Evolutionary conservation across 2,797 vertebrate genomes (phyloP).

Genomic region (Todus mexicanus): DNA sequence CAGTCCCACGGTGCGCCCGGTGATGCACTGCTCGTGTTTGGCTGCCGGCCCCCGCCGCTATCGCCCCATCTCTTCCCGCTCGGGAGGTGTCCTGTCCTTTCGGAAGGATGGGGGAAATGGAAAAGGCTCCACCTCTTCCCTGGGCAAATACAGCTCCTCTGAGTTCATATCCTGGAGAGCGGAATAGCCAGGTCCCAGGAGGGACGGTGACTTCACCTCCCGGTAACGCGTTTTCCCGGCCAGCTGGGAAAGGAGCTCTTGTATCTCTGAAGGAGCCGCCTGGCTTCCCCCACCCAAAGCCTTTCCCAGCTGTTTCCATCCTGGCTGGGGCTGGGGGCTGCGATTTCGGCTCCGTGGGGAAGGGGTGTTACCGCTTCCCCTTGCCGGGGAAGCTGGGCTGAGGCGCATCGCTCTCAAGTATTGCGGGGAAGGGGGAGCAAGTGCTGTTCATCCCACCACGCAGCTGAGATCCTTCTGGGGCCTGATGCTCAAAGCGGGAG

Average conservation of each 20-base stretch:
- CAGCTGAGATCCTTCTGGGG: not conserved
- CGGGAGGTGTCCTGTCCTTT: slow-evolving; percentile 63
- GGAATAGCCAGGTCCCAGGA: slow-evolving; percentile 61
- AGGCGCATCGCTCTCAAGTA: not conserved
- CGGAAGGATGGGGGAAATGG: slow-evolving; percentile 72
- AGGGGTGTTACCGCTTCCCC: not conserved
- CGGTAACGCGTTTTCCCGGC: slow-evolving; percentile 42
- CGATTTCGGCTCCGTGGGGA: rapidly evolving
- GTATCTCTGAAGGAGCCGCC: slow-evolving; percentile 34
- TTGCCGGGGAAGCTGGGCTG: not conserved
- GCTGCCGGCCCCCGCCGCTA: not conserved
- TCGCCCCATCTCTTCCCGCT: slow-evolving; percentile 57
- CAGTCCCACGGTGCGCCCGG: rapidly evolving
- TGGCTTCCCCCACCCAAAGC: not conserved
- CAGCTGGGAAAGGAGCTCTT: slow-evolving; percentile 61
- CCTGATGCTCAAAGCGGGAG: not conserved
- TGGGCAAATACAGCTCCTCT: slow-evolving; percentile 66
- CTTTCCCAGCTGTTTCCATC: slow-evolving; percentile 51
- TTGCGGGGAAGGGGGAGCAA: rapidly evolving
- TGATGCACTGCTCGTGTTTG: not conserved
- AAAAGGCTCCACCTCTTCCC: slow-evolving; percentile 70
- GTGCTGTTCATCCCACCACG: not conserved
- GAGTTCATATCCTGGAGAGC: slow-evolving; percentile 66
- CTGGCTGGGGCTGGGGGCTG: not conserved
- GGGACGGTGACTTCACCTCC: slow-evolving; percentile 68